A percentile compares a stretch with the other conserved stretches of the same genome.
phyloP scores from a whole-genome alignment of 1,140 invertebrate genomes.

The Caerostris extrusa region DNA sequence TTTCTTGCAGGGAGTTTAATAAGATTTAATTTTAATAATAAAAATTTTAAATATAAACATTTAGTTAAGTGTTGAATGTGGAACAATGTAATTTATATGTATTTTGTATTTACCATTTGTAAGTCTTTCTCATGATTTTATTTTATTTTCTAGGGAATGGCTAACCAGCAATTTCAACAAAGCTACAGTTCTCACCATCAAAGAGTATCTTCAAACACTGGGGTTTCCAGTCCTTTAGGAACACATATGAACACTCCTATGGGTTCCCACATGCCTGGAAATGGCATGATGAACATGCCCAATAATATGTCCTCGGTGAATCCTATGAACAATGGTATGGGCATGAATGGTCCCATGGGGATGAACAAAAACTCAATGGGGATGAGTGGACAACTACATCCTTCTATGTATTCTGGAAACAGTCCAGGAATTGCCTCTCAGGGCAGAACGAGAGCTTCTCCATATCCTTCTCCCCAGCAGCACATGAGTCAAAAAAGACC shows the following conservation, averaged over 20 bases:
- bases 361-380: conserved; percentile 72
- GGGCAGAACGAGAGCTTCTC: conserved; percentile 86
- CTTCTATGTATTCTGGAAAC: conserved; percentile 78
- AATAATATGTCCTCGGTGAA: conserved; percentile 68
- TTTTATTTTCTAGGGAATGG: conserved; percentile 66
- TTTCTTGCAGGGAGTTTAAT: no score
- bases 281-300: conserved; percentile 78
- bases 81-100: no score
- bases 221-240: conserved; percentile 68
- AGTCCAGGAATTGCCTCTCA: conserved; percentile 59
- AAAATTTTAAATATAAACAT: no score
- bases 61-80: no score
- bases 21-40: no score
- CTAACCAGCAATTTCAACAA: conserved; percentile 74
- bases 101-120: no score
- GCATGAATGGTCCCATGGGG: conserved; percentile 79
- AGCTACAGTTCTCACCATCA: conserved; percentile 64
- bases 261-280: conserved; percentile 56
- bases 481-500: conserved; percentile 73
- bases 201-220: conserved; percentile 61
- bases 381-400: conserved; percentile 61
- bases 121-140: not conserved
- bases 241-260: conserved; percentile 78
- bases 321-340: conserved; percentile 77
- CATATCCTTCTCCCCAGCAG: conserved; percentile 83